These are phyloP conservation scores for Calliopsis andreniformis DNA, from an alignment of 1,140 invertebrate species.

Conservation along the genomic window DNA sequence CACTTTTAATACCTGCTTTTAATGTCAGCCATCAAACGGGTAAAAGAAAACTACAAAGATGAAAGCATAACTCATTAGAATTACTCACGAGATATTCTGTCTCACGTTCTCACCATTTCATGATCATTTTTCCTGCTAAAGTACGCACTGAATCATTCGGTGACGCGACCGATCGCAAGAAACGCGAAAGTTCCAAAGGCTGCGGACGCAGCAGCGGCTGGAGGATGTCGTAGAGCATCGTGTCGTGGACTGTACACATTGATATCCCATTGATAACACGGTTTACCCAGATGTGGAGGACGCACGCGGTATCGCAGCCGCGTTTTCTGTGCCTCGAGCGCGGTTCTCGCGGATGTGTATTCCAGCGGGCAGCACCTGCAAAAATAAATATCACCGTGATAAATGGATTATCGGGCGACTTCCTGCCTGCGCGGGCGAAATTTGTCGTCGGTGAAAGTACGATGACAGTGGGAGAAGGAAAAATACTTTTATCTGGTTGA, in stretches of 20 bases:
- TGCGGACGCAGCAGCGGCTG: background rate
- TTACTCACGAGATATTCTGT: background rate
- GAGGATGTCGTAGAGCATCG: constrained; percentile 17
- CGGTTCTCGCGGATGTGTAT: constrained; percentile 26
- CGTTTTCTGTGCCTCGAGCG: constrained; percentile 5
- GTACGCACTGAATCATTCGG: background rate
- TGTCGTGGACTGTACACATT: constrained; percentile 31
- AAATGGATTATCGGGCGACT: constrained; percentile 63
- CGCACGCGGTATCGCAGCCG: constrained; percentile 24
- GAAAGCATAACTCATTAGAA: no score
- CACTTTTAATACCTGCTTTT: no score
- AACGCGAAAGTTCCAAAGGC: background rate
- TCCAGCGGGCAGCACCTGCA: constrained; percentile 47
- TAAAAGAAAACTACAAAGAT: no score
- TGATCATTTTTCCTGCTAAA: background rate
- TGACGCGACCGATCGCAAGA: background rate
- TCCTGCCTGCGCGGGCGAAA: constrained; percentile 52
- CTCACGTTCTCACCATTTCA: background rate
- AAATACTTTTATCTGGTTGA: constrained; percentile 12
- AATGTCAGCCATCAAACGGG: no score
- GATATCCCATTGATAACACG: constrained; percentile 58
- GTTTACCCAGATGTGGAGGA: constrained; percentile 59
- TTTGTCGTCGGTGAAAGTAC: constrained; percentile 26
- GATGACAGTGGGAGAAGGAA: background rate
- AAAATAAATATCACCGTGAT: constrained; percentile 63